Base-by-base conservation (phyloP, 2,797 vertebrate species). In the Sebastes oblongus region DNA sequence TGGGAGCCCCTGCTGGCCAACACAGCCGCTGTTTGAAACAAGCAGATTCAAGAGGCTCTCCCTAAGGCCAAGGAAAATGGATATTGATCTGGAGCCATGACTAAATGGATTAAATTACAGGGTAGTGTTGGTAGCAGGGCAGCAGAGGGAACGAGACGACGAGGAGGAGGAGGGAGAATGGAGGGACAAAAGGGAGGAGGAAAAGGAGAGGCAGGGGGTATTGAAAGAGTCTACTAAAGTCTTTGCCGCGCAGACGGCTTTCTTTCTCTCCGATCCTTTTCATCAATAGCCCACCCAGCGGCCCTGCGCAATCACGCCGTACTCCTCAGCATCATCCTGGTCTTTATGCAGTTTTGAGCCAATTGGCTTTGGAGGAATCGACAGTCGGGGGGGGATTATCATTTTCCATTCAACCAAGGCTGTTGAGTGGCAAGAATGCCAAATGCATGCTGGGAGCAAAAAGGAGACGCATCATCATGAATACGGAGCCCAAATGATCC, bases 71-170 rank as follows among this genome's bases (percentile, higher is more conserved):
- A 71, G 83, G 88, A 77, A 94, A 94, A 93, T 92, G 86, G 90
- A 93, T 94, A 95, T 95, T 93, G 94, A 95, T 94, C 91, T 92
- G 75, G 79, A 93, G 90, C 90, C 93, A 92, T 91, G 90, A 92
- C 91, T 93, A 91, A 94, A 94, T 93, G 91, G 92, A 95, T 94
- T 92, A 93, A 90, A 93, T 93, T 92, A 93, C 92, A 90, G 81
- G 86, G 88, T 84, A 81, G 86, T 82, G 89, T 88, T 86, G 83
- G 89, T 88, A 92, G 85, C 88, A 86, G 74, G 75, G 82, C 80
- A 85, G 82, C 71, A 67, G 75, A 86, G 79, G 84, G 77, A 86
- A 83, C 0, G 58, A 87, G 74, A 77, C 34, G 65, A 89, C 52
- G 83, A 84, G 77, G 50, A 25, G 39, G 73, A 80, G 72, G 72